Conservation (phyloP, 2,113 vertebrate genomes). For the Fregetta grallaria region DNA sequence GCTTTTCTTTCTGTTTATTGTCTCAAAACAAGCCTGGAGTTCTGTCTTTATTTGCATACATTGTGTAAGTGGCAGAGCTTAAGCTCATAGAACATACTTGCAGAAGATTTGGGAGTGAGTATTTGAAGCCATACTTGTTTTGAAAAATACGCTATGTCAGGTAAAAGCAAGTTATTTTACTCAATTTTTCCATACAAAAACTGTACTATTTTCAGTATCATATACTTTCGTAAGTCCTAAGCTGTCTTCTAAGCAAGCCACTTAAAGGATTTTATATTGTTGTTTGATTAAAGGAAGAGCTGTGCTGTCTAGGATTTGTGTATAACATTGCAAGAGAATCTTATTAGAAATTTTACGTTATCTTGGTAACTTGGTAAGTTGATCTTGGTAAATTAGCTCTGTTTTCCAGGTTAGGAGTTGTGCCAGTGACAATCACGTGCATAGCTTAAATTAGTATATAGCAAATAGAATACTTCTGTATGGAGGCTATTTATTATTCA, state of each 20-base stretch:
- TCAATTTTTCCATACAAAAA: neutral
- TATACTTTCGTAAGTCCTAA: neutral
- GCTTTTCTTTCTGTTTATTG: neutral
- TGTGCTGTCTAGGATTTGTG: neutral
- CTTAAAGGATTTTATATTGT: neutral
- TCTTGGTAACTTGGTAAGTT: neutral
- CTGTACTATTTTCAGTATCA: neutral
- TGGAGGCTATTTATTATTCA: neutral
- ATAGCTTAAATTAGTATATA: neutral
- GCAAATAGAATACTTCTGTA: neutral
- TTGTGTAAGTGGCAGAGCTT: neutral
- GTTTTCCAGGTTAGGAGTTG: neutral
- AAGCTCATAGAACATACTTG: neutral
- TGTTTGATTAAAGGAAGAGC: neutral
- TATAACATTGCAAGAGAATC: neutral
- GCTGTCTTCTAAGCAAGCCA: neutral
- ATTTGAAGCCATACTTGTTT: neutral
- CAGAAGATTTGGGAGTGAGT: neutral
- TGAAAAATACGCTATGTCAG: neutral
- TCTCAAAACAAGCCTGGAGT: neutral
- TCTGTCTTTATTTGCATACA: neutral
- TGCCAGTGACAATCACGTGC: neutral
- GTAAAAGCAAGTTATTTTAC: neutral
- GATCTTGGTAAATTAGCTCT: neutral
- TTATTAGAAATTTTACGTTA: neutral